Percentiles rank a stretch among this genome's conserved stretches.
Conservation (phyloP, 2,113 vertebrate species). For the Phylloscopus whistleri region DNA sequence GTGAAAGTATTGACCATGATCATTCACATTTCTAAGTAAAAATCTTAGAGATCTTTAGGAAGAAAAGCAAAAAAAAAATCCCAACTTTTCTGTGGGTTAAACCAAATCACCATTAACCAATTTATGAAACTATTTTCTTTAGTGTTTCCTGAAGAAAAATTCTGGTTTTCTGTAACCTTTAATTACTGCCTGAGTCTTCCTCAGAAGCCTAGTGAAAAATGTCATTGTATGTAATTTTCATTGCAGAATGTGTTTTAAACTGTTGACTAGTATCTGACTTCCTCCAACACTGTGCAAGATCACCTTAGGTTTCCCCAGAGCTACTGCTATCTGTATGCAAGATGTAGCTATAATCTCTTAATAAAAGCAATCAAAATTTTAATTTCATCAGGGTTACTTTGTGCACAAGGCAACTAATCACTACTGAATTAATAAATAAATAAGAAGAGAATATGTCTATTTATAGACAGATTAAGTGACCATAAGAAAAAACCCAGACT, state of each 20-base stretch:
- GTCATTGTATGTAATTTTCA: not conserved
- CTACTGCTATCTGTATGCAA: not conserved
- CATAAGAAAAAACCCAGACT: not conserved
- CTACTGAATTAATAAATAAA: not conserved
- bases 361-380: not conserved
- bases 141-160: not conserved
- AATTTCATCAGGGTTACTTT: not conserved
- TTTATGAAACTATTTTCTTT: not conserved
- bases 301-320: not conserved
- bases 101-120: not conserved
- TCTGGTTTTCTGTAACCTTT: not conserved
- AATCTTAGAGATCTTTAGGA: not conserved
- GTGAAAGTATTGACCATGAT: not conserved
- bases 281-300: not conserved
- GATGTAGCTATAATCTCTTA: not conserved
- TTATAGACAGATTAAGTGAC: not conserved
- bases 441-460: not conserved
- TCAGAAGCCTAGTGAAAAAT: not conserved
- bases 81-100: not conserved
- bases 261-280: not conserved
- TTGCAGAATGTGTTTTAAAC: not conserved
- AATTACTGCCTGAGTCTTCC: not conserved
- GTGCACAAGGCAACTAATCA: not conserved
- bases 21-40: not conserved
- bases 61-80: not conserved